Base-by-base conservation (phyloP, 2,797 vertebrate genomes). In the Sebastes iracundus region DNA sequence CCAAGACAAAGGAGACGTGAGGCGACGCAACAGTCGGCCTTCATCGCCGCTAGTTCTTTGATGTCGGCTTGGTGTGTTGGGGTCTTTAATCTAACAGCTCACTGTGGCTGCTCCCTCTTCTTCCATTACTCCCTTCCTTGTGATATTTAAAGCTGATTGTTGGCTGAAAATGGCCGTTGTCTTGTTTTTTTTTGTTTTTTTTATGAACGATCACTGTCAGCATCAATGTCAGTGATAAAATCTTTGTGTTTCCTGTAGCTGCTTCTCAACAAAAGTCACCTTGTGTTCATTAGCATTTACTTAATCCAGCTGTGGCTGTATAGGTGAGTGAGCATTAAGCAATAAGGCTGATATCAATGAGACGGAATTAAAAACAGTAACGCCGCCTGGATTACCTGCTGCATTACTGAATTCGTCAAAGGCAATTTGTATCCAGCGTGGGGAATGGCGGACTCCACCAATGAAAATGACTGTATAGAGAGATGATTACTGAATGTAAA, bases 401-500 rank as follows among this genome's bases (percentile, higher is more conserved):
- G 58, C 70, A 63, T 30, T 61, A 32, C 61, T 38, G 49, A 69
- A 52, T 67, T 56, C 46, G 16, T 62, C 64, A 69, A 52, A 62
- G 8, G 38, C 60, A 64, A 58, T 70, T 42, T 74, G 25, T 61
- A 61, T 38, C 32, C 71, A n/a, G 28, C n/a, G 18, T 6, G 10
- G 9, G 7, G 7, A 30, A 42, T 13, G 30, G 61, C 1, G 5
- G 9, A 49, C 52, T 69, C 59, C 46, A 13, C 35, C 52, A 67
- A 61, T 60, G 23, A 35, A 49, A 65, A 60, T 60, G 3, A 72
- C 53, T 64, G 18, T 46, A 56, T 10, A 18, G n/a, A 58, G 46
- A 56, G 46, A 68, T 62, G 27, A 69, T 76, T 70, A 46, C 32
- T 42, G 49, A 42, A 68, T 56, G 65, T 56, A 68, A 68, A 67